phyloP scores from a whole-genome alignment of 2,797 vertebrate genomes.

The Peromyscus aztecus region DNA sequence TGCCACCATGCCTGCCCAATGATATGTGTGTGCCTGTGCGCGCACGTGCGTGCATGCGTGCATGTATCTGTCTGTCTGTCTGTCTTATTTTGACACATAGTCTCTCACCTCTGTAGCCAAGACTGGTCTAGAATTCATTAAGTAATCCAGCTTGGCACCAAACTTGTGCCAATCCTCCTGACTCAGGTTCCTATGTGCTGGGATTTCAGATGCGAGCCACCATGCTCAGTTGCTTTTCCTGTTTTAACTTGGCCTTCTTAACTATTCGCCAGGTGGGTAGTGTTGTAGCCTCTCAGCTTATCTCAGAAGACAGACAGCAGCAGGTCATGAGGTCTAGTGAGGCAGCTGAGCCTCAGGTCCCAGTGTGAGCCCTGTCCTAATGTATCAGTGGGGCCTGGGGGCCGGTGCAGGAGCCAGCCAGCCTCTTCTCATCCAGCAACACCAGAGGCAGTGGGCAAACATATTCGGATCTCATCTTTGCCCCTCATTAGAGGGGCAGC shows the following conservation, averaged over 20 bases:
- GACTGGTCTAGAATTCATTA: background rate
- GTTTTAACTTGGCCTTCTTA: background rate
- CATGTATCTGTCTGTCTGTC: background rate
- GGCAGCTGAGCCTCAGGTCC: background rate
- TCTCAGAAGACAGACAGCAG: background rate
- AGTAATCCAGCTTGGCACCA: background rate
- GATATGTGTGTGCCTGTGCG: background rate
- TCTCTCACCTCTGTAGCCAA: background rate
- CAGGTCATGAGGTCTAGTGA: background rate
- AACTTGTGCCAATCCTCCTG: background rate
- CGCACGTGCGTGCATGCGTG: too few relatives aligned
- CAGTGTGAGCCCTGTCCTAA: background rate
- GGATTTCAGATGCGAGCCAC: background rate
- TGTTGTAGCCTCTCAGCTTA: background rate
- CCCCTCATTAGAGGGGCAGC: background rate
- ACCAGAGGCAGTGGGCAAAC: background rate
- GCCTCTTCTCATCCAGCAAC: background rate
- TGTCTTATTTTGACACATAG: background rate
- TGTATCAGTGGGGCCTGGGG: background rate
- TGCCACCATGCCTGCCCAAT: background rate
- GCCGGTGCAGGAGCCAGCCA: background rate
- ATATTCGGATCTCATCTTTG: background rate
- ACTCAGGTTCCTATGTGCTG: background rate
- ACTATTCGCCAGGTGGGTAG: background rate
- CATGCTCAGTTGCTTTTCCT: background rate